Conservation (phyloP, 2,113 vertebrate species). For the Stictonetta naevosa region DNA sequence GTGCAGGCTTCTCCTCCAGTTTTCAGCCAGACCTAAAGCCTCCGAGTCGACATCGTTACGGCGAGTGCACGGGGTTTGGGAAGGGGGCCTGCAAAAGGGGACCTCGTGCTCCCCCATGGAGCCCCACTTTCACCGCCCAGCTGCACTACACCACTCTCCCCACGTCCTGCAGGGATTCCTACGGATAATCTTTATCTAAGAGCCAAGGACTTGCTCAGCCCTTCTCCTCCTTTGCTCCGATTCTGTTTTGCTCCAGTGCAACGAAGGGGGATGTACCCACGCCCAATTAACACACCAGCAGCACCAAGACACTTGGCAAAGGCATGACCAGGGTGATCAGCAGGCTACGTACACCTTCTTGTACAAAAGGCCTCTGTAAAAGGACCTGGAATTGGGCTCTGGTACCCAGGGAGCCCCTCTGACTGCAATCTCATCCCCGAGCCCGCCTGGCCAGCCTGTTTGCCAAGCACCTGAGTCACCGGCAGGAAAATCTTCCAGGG, state of each 20-base stretch:
- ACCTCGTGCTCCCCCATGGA: background rate
- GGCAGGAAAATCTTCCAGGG: background rate
- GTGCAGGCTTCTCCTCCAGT: background rate
- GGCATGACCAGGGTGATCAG: background rate
- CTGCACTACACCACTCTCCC: background rate
- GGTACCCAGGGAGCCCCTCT: background rate
- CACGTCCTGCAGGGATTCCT: background rate
- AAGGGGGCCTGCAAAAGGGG: background rate
- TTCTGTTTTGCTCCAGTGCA: background rate
- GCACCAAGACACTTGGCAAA: background rate
- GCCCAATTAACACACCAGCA: background rate
- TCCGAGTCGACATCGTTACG: background rate
- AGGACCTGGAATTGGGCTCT: background rate
- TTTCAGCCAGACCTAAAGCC: background rate
- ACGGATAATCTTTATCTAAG: background rate
- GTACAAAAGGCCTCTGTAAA: background rate
- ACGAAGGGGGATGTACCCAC: background rate
- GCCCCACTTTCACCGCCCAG: background rate
- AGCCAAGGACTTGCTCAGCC: background rate
- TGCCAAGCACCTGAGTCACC: conserved; percentile 43
- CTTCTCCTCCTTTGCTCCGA: background rate
- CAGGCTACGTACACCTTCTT: background rate
- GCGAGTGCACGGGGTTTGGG: background rate
- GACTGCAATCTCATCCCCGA: background rate
- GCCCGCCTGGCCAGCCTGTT: fast-evolving